Evolutionary conservation across 1,140 invertebrate genomes (phyloP).

Genomic region (Stegodyphus dumicola): DNA sequence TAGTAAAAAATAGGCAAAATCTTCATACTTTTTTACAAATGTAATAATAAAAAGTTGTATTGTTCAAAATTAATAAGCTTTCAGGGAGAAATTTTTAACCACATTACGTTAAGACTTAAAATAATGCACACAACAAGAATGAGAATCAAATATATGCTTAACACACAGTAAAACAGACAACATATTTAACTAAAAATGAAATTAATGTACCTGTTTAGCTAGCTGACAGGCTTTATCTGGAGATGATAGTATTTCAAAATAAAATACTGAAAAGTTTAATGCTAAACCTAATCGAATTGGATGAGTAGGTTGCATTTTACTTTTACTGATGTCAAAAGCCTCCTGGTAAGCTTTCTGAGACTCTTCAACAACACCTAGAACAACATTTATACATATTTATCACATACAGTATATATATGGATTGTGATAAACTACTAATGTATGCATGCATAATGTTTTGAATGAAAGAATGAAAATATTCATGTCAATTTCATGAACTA

Average conservation of each 20-base stretch:
- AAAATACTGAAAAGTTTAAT: constrained; percentile 99
- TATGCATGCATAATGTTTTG: no score
- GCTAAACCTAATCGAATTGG: constrained; percentile 98
- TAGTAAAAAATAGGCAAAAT: no score
- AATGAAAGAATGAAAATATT: neutral
- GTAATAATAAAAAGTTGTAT: no score
- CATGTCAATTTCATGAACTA: neutral
- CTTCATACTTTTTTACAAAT: no score
- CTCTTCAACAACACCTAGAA: constrained; percentile 92
- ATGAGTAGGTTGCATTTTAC: constrained; percentile 98
- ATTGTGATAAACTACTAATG: no score
- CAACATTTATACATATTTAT: neutral
- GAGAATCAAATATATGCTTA: no score
- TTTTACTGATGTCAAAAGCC: constrained; percentile 98
- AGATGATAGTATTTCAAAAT: constrained; percentile 99
- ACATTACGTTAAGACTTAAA: no score
- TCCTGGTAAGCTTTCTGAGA: constrained; percentile 99
- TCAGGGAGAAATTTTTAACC: no score
- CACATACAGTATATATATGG: no score
- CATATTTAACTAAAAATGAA: neutral
- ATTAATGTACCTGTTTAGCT: constrained; percentile 88
- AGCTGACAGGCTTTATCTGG: constrained; percentile 98
- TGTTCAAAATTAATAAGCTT: no score
- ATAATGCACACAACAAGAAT: no score
- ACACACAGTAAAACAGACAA: neutral